Evolutionary conservation across 2,888 invertebrate genomes (phyloP).

Genomic region (Ferrisia virgata): DNA sequence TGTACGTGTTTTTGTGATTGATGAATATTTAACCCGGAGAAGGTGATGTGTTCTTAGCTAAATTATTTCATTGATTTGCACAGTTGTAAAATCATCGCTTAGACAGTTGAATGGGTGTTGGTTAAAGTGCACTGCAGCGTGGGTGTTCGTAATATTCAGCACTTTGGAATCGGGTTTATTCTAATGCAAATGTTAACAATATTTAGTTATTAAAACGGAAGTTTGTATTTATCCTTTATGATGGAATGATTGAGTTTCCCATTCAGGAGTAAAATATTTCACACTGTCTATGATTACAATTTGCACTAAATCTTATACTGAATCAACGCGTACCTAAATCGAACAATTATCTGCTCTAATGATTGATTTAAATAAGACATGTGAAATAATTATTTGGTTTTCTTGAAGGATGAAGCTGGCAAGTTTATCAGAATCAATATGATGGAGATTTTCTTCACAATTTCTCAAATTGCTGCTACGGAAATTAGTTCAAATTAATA

Average conservation of each 20-base stretch:
- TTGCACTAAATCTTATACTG: background rate
- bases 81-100: background rate
- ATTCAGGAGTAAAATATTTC: too few species aligned
- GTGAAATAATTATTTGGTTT: background rate
- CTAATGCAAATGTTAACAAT: background rate
- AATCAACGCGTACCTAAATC: background rate
- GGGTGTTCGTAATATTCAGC: background rate
- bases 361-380: background rate
- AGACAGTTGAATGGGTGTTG: background rate
- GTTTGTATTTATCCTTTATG: too few species aligned
- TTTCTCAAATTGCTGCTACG: background rate
- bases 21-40: background rate
- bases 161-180: background rate
- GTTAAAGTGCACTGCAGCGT: background rate
- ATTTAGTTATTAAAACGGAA: background rate
- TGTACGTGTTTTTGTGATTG: background rate
- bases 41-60: background rate
- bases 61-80: background rate
- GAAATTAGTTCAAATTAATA: background rate
- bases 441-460: background rate
- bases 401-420: constrained; percentile 27
- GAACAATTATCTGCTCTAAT: background rate
- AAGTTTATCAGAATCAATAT: constrained; percentile 33
- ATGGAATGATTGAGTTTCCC: too few species aligned
- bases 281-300: too few species aligned